Conservation (phyloP, 2,113 vertebrate species). For the Rhinoderma darwinii region DNA sequence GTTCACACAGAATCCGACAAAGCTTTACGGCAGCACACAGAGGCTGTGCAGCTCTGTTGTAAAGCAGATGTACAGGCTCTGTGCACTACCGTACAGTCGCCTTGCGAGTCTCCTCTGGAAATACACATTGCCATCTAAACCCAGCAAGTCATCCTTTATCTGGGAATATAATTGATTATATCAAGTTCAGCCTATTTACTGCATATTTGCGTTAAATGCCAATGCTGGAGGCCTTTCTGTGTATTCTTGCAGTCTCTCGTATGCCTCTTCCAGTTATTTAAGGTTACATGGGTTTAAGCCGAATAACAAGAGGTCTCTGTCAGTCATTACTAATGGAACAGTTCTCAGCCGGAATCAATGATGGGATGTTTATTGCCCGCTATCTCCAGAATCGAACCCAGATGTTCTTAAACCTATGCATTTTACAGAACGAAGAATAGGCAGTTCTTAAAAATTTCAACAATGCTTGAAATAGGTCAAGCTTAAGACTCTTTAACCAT, state of each 20-base stretch:
- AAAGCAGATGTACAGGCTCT: too few relatives aligned
- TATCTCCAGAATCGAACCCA: slow-evolving; percentile 9
- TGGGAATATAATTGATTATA: neutral
- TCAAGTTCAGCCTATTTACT: neutral
- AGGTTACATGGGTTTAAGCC: slow-evolving; percentile 5
- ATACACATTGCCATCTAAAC: too few relatives aligned
- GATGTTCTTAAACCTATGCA: slow-evolving; percentile 4
- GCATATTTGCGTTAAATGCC: neutral
- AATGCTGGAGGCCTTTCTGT: neutral
- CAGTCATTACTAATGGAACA: slow-evolving; percentile 32
- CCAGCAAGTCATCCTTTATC: neutral
- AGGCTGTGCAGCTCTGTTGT: too few relatives aligned
- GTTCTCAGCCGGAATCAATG: slow-evolving; percentile 1
- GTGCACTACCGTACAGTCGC: too few relatives aligned
- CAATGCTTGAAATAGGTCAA: neutral
- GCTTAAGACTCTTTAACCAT: neutral
- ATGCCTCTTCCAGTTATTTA: neutral
- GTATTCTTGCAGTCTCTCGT: neutral
- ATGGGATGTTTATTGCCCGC: slow-evolving; percentile 19
- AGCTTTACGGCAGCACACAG: too few relatives aligned
- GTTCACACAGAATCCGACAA: too few relatives aligned
- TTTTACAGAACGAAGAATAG: too few relatives aligned
- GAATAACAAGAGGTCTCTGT: slow-evolving; percentile 22
- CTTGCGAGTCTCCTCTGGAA: too few relatives aligned
- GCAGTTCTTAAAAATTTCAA: neutral